Evolutionary conservation across 2,113 vertebrate genomes (phyloP), one percentile per base, ranked within the genome.

Genomic region (Micromys minutus): DNA sequence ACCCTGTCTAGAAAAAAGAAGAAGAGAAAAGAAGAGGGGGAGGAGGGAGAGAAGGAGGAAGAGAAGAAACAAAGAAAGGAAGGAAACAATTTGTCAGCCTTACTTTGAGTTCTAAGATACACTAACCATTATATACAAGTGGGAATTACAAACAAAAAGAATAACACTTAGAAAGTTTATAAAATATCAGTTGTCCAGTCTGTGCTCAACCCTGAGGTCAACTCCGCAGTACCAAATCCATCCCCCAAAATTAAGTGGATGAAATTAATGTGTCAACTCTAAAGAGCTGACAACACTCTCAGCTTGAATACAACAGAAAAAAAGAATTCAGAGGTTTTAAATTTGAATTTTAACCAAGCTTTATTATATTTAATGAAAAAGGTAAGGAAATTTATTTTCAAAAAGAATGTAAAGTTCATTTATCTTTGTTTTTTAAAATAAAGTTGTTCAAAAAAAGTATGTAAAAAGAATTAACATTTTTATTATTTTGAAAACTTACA

Each of bases 61-160:
- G 7, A 21, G 36, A 52, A 16, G 7, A 52, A 36, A 12, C 5
- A 72, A 17, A n/a, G 9, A 50, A 50, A 47, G 10, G 31, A 36
- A 34, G 34, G n/a, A 11, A 24, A 13, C 3, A 79, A 24, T 13
- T 45, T 39, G n/a, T 39, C 77, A 79, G 19, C 34, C 29, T 67
- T 47, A 77, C 45, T 81, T 91, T 55, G 36, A 36, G 2, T 84
- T n/a, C 42, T 94, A 90, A 91, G 52, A 90, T 77, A 39, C 13
- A 77, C 34, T 88, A 57, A 52, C 3, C 0, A 63, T 67, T 92
- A 34, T 36, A 77, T 42, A 74, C 55, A 63, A 63, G 87, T 42
- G 34, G 26, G 80, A 90, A 81, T 93, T 80, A 26, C 47, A 95
- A 29, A 26, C 83, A 2, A 42, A 91, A 94, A 89, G 42, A 95